A percentile compares a stretch with the other conserved stretches of the same genome.
Evolutionary conservation across 2,113 vertebrate genomes (phyloP).

Genomic region (Myanophis thanlyinensis): DNA sequence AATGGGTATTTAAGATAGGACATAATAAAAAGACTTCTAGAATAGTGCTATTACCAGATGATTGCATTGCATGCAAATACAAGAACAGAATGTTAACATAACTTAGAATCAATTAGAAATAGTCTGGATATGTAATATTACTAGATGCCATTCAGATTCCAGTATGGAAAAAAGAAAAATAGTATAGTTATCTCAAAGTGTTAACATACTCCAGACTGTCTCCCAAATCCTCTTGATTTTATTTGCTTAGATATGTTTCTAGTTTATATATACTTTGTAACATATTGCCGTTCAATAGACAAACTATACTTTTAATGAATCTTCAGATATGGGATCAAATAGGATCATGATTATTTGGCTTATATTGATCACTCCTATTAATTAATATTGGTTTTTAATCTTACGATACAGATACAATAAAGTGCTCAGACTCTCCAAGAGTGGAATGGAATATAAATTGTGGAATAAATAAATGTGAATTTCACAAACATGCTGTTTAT

Average conservation of each 20-base stretch:
- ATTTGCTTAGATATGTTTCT: not conserved
- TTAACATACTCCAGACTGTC: not conserved
- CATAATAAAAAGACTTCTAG: not conserved
- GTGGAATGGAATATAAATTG: not conserved
- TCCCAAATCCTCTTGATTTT: not conserved
- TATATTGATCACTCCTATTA: not conserved
- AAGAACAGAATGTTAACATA: not conserved
- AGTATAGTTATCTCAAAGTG: not conserved
- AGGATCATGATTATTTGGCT: not conserved
- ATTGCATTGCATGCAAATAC: not conserved
- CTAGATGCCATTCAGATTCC: not conserved
- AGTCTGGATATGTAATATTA: not conserved
- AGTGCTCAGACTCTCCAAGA: not conserved
- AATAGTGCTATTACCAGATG: not conserved
- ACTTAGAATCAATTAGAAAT: not conserved
- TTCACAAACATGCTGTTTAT: not conserved
- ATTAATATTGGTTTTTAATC: not conserved
- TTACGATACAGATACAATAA: not conserved
- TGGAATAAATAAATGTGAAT: not conserved
- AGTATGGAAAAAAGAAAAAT: not conserved
- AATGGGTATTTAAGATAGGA: not conserved
- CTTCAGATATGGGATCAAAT: not conserved
- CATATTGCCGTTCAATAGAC: too few species aligned
- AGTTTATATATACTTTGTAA: not conserved
- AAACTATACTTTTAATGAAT: not conserved